Evolutionary conservation across 2,113 vertebrate genomes (phyloP).

Genomic region (Tragelaphus scriptus): DNA sequence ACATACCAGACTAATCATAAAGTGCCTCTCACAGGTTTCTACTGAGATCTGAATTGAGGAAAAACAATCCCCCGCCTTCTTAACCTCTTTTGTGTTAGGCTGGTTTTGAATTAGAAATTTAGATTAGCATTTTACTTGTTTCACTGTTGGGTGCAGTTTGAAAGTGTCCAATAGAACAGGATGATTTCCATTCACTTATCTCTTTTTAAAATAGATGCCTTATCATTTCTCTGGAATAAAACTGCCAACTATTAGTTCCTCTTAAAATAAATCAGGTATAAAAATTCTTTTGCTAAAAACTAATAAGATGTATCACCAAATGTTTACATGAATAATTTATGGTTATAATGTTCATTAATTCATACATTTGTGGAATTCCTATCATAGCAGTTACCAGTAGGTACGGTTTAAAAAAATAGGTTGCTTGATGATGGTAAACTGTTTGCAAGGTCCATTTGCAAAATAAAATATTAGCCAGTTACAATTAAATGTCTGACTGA

Average conservation of each 20-base stretch:
- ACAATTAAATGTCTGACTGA: neutral
- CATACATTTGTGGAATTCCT: neutral
- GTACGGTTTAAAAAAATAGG: neutral
- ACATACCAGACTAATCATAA: neutral
- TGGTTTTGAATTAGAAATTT: slow-evolving; percentile 9
- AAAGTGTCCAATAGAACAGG: neutral
- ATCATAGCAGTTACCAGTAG: neutral
- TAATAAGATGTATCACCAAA: neutral
- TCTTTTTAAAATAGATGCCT: neutral
- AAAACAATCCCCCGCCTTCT: fast-evolving
- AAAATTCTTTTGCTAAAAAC: neutral
- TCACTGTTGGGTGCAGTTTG: neutral
- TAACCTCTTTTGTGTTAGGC: neutral
- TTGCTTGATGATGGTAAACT: neutral
- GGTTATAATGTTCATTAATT: neutral
- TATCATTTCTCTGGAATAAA: neutral
- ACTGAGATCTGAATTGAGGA: neutral
- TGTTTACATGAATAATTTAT: neutral
- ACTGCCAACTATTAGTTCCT: neutral
- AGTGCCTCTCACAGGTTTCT: neutral
- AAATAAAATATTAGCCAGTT: neutral
- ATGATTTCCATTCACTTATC: neutral
- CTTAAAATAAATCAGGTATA: neutral
- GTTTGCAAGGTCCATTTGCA: neutral
- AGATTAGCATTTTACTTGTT: neutral